These are phyloP conservation scores for Tipula confusa DNA, from an alignment of 2,888 invertebrate species.

Conservation along the genomic window DNA sequence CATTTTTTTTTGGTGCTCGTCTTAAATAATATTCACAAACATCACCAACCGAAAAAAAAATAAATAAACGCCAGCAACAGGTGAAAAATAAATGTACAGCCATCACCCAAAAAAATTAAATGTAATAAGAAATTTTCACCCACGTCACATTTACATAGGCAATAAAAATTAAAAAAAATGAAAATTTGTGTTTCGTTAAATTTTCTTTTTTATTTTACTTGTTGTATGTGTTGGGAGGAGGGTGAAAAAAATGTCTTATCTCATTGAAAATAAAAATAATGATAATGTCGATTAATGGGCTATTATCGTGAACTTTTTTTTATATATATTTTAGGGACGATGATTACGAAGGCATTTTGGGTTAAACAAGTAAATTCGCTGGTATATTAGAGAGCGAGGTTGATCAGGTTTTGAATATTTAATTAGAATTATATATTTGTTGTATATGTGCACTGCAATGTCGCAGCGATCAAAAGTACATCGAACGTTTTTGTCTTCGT, in stretches of 20 bases:
- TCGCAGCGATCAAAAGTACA: background rate
- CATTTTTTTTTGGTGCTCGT: background rate
- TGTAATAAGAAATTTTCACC: background rate
- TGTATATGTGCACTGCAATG: background rate
- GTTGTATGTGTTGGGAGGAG: background rate
- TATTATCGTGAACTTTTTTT: conserved; percentile 7
- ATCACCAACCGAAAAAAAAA: background rate
- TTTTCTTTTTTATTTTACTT: background rate
- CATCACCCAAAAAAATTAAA: background rate
- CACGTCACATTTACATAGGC: background rate
- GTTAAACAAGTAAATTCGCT: background rate
- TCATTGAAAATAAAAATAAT: background rate
- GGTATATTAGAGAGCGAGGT: background rate
- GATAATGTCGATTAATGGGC: background rate
- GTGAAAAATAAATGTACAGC: conserved; percentile 12
- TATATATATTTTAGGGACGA: background rate
- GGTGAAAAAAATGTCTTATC: background rate
- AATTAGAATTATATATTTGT: background rate
- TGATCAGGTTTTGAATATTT: background rate
- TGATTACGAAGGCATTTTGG: background rate
- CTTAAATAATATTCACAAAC: background rate
- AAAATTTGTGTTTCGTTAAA: background rate
- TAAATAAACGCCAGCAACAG: background rate
- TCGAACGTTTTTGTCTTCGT: background rate
- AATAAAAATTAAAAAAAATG: background rate